Evolutionary conservation across 1,140 invertebrate genomes (phyloP), one percentile per base, ranked within the genome.

Genomic region (Hylaeus anthracinus): DNA sequence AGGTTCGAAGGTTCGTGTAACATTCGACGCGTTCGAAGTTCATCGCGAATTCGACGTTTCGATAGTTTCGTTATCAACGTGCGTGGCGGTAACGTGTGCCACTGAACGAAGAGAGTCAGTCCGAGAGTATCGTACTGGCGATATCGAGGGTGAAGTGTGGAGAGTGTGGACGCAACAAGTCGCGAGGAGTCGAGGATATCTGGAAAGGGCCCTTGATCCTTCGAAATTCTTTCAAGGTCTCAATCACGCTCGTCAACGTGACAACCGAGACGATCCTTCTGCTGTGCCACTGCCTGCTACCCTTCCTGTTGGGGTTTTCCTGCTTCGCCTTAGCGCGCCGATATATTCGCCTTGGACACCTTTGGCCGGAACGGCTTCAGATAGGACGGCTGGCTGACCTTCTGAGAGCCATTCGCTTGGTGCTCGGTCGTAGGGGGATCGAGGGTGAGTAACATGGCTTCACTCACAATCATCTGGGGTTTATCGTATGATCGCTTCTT

Each of bases 381-480:
- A 60, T 14, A 73, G 14, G 71, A 61, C 73, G 77, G 71, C 64
- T 71, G 61, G 12, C 56, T 55, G 55, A 60, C n/a, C 14, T 69
- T 51, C 53, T 5, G 14, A 64, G 53, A 61, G 39, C 64, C 12
- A 45, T 74, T 74, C 39, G 4, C 15, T 56, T 37, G 5, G 43
- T 60, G 71, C 15, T 5, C 77, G 10, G 12, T 55, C 39, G 10
- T 75, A 80, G 53, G 26, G 5, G 61, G 64, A 60, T 53, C 6
- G 45, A 80, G 45, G 79, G 79, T 80, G 79, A 80, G 79, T 80
- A 80, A 80, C 10, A n/a, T 41, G 63, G n/a, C 43, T 66, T 66
- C 26, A 48, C 45, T 48, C 45, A 48, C 45, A 48, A 8, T 6
- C 26, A 8, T 14, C 0, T 48, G 48, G 2, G 66, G 12, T 10